phyloP scores from a whole-genome alignment of 2,888 invertebrate genomes.

The Melanophora roralis region DNA sequence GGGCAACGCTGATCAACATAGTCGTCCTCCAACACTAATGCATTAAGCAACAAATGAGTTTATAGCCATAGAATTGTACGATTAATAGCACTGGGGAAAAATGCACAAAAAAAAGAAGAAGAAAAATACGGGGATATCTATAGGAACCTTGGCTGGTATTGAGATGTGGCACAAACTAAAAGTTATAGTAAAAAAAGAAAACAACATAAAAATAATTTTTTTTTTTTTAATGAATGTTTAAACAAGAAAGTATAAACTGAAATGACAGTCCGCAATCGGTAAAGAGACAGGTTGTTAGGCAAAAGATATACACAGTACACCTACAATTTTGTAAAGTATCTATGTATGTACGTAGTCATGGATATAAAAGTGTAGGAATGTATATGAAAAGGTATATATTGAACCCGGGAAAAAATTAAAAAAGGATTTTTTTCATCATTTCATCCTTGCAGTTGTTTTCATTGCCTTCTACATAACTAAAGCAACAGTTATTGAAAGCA shows the following conservation, averaged over 20 bases:
- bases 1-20: neutral
- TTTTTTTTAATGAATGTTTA: conserved; percentile 40
- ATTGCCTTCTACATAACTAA: neutral
- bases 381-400: neutral
- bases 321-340: neutral
- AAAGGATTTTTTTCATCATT: neutral
- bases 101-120: neutral
- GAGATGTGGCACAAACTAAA: conserved; percentile 2
- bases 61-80: conserved; percentile 39
- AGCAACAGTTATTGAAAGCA: conserved; percentile 35
- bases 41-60: conserved; percentile 46
- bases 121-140: neutral
- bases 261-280: conserved; percentile 14
- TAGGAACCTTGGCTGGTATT: conserved; percentile 20
- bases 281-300: neutral
- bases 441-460: conserved; percentile 1
- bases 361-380: too few species aligned
- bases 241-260: conserved; percentile 44
- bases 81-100: conserved; percentile 40
- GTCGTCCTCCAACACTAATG: neutral
- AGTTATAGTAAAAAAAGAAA: conserved; percentile 21
- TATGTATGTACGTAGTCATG: too few species aligned
- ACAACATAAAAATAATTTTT: too few species aligned
- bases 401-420: conserved; percentile 18
- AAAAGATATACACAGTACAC: neutral